Base-by-base conservation (phyloP, 2,797 vertebrate species). In the Paratrypauchen microcephalus region DNA sequence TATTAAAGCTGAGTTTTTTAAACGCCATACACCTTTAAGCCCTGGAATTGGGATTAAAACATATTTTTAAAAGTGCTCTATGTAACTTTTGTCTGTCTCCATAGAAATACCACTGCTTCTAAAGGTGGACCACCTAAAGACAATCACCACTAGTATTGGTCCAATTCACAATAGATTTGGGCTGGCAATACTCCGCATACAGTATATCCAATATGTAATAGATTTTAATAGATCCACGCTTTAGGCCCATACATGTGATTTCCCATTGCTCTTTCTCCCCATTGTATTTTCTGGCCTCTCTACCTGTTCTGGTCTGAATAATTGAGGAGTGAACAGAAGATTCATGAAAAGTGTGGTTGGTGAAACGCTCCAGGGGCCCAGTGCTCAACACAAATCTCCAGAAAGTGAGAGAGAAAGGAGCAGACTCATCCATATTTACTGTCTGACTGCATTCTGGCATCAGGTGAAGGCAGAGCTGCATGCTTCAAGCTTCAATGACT, bases 351-450 rank as follows among this genome's bases (percentile, higher is more conserved):
- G 73, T 70, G 47, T 76, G 78, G 62, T 78, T 81, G 74, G 74
- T 72, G 71, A 75, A 72, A 61, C 0, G 55, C 83, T 71, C 66
- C 64, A 5, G 77, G 74, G 71, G 28, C 62, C 26, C 16, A 57
- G 70, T 65, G 72, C 87, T 83, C 71, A 70, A 86, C 79, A 77
- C 68, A 83, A 75, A 79, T 72, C 80, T 82, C 72, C 58, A 77
- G 48, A 82, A 85, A 71, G 68, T 72, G 64, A 56, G 74, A 83
- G 72, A 71, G 72, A 75, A 79, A 75, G 78, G 72, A 82, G 77
- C 69, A 86, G 79, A 83, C 75, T 87, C 81, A 83, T 87, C 82
- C 78, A 86, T 86, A 86, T 87, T 85, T 86, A 85, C 79, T 50
- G 68, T 79, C 67, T 83, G 68, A 74, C 78, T 74, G 69, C 65